Conservation (phyloP, 2,888 invertebrate genomes). For the Brachypalpus laphriformis region DNA sequence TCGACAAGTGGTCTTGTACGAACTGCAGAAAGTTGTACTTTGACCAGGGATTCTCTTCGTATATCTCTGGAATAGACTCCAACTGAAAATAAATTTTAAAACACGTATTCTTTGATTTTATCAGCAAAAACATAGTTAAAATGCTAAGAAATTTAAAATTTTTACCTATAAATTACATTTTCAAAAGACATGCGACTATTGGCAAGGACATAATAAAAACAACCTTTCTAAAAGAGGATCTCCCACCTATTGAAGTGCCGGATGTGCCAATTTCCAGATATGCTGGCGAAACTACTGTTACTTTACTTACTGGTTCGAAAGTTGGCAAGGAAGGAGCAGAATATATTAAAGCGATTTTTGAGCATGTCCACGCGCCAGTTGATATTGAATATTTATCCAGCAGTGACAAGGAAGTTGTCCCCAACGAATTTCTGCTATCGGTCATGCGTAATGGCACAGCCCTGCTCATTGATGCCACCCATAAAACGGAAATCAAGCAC, state of each 20-base stretch:
- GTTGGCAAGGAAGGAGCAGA: constrained; percentile 76
- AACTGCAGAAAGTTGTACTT: constrained; percentile 75
- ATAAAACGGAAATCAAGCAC: constrained; percentile 75
- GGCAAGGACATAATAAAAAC: background rate
- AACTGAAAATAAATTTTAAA: constrained; percentile 33
- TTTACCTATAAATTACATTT: background rate
- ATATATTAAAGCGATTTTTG: constrained; percentile 76
- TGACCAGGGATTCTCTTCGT: constrained; percentile 75
- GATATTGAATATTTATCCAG: constrained; percentile 75
- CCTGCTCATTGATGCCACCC: constrained; percentile 76
- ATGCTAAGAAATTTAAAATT: constrained; percentile 25
- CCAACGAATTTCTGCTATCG: constrained; percentile 76
- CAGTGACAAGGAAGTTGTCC: constrained; percentile 11
- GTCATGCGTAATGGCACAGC: constrained; percentile 78
- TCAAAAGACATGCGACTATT: background rate
- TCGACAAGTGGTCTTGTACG: constrained; percentile 73
- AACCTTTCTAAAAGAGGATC: constrained; percentile 4
- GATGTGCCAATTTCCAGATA: constrained; percentile 74
- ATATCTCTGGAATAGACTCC: constrained; percentile 69
- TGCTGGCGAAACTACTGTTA: constrained; percentile 77
- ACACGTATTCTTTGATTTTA: background rate
- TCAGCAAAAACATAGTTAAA: background rate
- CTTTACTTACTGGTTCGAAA: constrained; percentile 76
- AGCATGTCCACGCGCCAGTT: constrained; percentile 77
- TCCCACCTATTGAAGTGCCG: background rate